Percentiles rank a stretch among this genome's conserved stretches.
phyloP scores from a whole-genome alignment of 1,140 invertebrate species.

The Mactra quadrangularis region DNA sequence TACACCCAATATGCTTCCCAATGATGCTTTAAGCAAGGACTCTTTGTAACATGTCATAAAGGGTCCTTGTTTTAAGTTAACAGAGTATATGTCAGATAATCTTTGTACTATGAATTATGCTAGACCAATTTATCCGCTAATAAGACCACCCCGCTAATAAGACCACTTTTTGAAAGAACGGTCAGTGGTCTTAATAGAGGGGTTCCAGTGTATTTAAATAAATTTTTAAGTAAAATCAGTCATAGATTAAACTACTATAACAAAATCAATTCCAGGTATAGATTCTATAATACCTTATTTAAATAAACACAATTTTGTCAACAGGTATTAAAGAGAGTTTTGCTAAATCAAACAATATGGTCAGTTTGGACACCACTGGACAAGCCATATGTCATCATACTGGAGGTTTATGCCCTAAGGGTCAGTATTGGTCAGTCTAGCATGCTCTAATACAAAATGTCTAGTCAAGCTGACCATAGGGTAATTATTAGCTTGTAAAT shows the following conservation, averaged over 20 bases:
- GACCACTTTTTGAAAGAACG: too few species aligned
- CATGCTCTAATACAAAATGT: background rate
- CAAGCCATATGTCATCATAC: conserved; percentile 5
- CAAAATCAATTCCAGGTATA: background rate
- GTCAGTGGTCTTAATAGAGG: background rate
- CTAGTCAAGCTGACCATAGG: conserved; percentile 23
- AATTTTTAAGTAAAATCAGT: background rate
- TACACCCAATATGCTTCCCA: too few species aligned
- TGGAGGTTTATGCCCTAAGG: too few species aligned
- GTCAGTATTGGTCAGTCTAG: background rate
- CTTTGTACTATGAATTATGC: too few species aligned
- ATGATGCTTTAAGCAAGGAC: too few species aligned
- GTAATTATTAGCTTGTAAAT: conserved; percentile 9
- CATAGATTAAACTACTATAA: background rate
- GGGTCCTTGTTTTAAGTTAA: too few species aligned
- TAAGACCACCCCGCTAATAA: too few species aligned
- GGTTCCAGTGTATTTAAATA: background rate
- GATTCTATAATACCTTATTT: background rate
- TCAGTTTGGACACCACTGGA: conserved; percentile 28
- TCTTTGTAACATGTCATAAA: too few species aligned
- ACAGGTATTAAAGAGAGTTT: background rate
- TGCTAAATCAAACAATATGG: background rate
- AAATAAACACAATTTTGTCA: background rate
- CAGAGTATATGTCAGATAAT: too few species aligned
- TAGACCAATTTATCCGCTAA: too few species aligned